phyloP scores from a whole-genome alignment of 2,888 invertebrate species.

The Dysmachus trigonus region DNA sequence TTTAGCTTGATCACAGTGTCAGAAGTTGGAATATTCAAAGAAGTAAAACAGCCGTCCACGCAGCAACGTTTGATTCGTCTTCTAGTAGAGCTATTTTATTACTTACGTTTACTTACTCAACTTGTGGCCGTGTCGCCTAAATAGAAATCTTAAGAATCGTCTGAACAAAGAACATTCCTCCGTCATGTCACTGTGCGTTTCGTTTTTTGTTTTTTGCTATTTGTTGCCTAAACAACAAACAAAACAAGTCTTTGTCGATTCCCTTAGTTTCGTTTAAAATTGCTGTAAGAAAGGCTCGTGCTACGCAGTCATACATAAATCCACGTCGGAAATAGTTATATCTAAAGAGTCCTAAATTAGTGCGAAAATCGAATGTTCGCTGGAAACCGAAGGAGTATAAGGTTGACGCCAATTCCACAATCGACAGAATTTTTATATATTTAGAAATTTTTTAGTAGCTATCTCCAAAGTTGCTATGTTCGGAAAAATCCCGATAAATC shows the following conservation, averaged over 20 bases:
- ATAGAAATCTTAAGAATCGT: constrained; percentile 21
- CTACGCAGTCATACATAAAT: neutral
- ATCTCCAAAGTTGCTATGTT: neutral
- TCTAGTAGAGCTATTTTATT: constrained; percentile 3
- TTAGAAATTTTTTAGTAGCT: neutral
- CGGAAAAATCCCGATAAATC: neutral
- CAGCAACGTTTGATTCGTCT: neutral
- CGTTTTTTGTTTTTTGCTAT: neutral
- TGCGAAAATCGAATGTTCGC: neutral
- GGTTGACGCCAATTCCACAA: neutral
- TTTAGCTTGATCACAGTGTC: constrained; percentile 49
- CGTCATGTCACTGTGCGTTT: constrained; percentile 36
- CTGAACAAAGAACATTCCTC: constrained; percentile 36
- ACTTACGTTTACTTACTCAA: neutral
- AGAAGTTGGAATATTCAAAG: constrained; percentile 50
- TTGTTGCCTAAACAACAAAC: neutral
- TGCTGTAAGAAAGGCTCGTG: neutral
- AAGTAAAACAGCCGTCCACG: neutral
- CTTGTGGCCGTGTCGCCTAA: neutral
- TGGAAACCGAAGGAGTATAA: neutral
- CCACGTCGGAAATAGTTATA: neutral
- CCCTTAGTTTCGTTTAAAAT: constrained; percentile 3
- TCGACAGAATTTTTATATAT: neutral
- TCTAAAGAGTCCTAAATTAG: neutral
- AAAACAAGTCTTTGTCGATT: neutral